Evolutionary conservation across 1,140 invertebrate species (phyloP).

Genomic region (Hydropsyche tenuis): DNA sequence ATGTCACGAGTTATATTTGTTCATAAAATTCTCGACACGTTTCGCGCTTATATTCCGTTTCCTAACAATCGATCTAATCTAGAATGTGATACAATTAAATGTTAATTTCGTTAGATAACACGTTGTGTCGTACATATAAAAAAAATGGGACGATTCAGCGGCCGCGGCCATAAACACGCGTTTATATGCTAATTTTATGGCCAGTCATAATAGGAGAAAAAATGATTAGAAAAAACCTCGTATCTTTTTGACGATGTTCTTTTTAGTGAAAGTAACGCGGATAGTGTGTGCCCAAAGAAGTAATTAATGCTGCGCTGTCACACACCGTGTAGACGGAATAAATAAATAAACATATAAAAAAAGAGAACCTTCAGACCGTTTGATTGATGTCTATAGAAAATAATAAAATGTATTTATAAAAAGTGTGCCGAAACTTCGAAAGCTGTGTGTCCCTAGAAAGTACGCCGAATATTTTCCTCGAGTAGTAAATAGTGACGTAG

Average conservation of each 20-base stretch:
- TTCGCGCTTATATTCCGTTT: no score
- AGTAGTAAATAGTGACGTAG: conserved; percentile 1
- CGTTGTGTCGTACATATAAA: background rate
- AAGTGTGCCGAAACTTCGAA: conserved; percentile 25
- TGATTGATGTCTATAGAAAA: conserved; percentile 23
- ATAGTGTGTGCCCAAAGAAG: background rate
- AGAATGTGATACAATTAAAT: background rate
- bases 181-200: conserved; percentile 28
- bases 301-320: conserved; percentile 22
- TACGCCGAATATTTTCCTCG: background rate
- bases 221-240: background rate
- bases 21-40: no score
- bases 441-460: conserved; percentile 20
- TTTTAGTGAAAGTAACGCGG: conserved; percentile 18
- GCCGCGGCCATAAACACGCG: background rate
- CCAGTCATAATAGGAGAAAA: background rate
- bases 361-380: background rate
- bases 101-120: background rate
- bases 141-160: background rate
- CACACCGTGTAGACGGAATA: conserved; percentile 2
- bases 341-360: background rate
- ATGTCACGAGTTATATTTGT: no score
- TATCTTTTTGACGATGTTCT: conserved; percentile 4
- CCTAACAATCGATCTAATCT: background rate
- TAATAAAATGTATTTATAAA: background rate